Evolutionary conservation across 2,113 vertebrate genomes (phyloP), one percentile per base, ranked within the genome.

Genomic region (Austrofundulus limnaeus): DNA sequence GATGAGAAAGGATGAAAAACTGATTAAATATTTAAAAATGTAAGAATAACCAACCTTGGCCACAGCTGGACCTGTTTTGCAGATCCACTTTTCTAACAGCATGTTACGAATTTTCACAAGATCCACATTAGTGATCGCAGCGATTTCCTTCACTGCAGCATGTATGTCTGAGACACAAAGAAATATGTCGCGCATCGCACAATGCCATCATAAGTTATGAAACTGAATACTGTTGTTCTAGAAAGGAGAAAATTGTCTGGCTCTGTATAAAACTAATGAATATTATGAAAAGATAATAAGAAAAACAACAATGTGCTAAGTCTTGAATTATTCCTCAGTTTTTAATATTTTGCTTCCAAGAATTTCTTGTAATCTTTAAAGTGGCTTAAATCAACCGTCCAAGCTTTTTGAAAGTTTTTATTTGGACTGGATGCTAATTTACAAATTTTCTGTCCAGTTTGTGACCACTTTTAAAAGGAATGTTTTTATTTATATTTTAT

Each of bases 71-170:
- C 77, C 66, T 0, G 88, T 92, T 23, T 93, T 94, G 63, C 95
- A 98, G 49, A 99, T 91, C 95, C 96, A 99, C 51, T 95, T 96
- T 65, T 97, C 94, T 81, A 98, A 80, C 61, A 98, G 82, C 59
- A 92, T 91, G 59, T 94, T 93, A 66, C 93, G 90, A 28, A 97
- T 93, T 85, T 96, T 96, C 28, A 93, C 84, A 73, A 98, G 91
- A 62, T 97, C 93, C 75, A 97, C 75, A 12, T 90, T 81, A 54
- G 98, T 98, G 50, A 98, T 93, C 72, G 92, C 75, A 0, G 95
- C 94, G 34, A 98, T 95, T 85, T 98, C 95, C 77, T 91, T 94
- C 3, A 94, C 94, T 28, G 93, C 94, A 3, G 57, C 60, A 0
- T 97, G 95, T 77, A 99, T 95, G 80, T 98, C 97, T 99, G 58